phyloP scores from a whole-genome alignment of 2,113 vertebrate species.

The Pandion haliaetus region DNA sequence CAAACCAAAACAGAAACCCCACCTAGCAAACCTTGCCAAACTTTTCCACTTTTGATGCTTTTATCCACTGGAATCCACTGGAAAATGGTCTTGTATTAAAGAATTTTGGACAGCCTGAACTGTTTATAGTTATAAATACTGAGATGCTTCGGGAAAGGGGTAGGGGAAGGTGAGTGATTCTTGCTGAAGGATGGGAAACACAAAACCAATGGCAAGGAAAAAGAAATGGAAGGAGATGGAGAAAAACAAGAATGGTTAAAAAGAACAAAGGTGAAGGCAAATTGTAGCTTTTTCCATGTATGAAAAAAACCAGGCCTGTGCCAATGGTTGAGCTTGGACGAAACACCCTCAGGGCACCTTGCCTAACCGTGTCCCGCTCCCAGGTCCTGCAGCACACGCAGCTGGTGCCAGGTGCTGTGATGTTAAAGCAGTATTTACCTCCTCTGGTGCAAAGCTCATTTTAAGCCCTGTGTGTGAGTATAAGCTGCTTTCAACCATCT shows the following conservation, averaged over 20 bases:
- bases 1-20: not conserved
- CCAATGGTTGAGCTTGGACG: not conserved
- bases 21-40: not conserved
- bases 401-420: not conserved
- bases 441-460: not conserved
- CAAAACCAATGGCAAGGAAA: not conserved
- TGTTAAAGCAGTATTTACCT: not conserved
- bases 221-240: not conserved
- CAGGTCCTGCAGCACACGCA: not conserved
- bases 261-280: not conserved
- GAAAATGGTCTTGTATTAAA: not conserved
- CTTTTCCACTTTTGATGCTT: not conserved
- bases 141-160: not conserved
- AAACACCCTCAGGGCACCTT: not conserved
- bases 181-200: not conserved
- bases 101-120: not conserved
- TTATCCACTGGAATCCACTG: not conserved
- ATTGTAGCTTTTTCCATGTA: not conserved
- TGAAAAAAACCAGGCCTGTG: not conserved
- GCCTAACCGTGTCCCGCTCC: not conserved
- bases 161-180: not conserved
- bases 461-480: not conserved
- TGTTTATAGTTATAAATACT: not conserved
- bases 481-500: not conserved
- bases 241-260: not conserved